Percentiles rank a stretch among this genome's conserved stretches.
Conservation (phyloP, 2,797 vertebrate species). For the Channa striata region DNA sequence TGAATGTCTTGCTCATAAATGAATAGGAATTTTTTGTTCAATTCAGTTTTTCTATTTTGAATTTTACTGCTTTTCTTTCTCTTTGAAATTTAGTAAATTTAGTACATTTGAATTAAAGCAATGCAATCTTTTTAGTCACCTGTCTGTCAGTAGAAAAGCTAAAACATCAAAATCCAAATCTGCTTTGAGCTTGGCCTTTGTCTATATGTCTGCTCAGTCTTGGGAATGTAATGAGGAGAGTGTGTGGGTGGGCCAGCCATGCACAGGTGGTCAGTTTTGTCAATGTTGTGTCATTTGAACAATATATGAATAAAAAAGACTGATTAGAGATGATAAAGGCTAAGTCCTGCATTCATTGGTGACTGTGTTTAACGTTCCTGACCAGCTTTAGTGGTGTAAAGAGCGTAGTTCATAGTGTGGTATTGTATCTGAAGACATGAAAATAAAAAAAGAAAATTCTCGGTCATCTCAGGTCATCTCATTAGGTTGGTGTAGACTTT, state of each 20-base stretch:
- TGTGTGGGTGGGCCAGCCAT: constrained; percentile 29
- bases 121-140: not conserved
- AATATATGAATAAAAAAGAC: not conserved
- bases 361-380: constrained; percentile 8
- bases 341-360: not conserved
- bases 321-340: not conserved
- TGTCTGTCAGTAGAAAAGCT: constrained; percentile 12
- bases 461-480: not conserved
- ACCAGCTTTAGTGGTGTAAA: not conserved
- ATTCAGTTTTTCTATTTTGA: too few relatives aligned
- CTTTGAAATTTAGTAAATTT: too few relatives aligned
- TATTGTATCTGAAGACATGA: not conserved
- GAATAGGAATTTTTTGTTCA: too few relatives aligned
- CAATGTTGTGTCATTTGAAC: not conserved
- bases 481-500: not conserved
- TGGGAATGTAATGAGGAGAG: constrained; percentile 11
- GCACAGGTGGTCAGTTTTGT: constrained; percentile 7
- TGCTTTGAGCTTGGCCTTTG: constrained; percentile 35
- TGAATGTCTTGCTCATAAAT: too few relatives aligned
- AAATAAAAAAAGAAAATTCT: not conserved
- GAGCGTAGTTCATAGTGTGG: not conserved
- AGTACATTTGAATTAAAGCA: not conserved
- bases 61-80: not conserved
- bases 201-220: constrained; percentile 48
- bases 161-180: constrained; percentile 11